These are phyloP conservation scores for Sander lucioperca DNA, from an alignment of 2,113 vertebrate genomes.

Conservation along the genomic window DNA sequence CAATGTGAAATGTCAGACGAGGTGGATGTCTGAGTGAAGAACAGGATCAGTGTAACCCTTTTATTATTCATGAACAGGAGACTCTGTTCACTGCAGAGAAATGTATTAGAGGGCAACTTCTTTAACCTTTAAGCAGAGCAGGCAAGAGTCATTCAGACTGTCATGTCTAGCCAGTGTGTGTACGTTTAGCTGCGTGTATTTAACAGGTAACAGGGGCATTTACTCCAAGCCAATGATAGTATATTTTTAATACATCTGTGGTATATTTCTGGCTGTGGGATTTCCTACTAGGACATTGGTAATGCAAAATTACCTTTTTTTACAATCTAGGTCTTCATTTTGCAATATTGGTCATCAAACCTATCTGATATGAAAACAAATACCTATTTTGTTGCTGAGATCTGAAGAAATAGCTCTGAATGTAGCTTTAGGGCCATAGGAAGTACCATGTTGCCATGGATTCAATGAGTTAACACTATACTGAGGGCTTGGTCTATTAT, in stretches of 20 bases:
- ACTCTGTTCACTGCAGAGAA: conserved; percentile 63
- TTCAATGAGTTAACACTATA: not conserved
- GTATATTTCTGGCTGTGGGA: not conserved
- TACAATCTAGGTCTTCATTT: not conserved
- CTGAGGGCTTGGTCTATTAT: not conserved
- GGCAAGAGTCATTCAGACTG: conserved; percentile 12
- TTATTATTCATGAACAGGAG: conserved; percentile 78
- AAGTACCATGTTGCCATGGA: not conserved
- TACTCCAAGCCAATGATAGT: not conserved
- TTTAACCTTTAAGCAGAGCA: conserved; percentile 47
- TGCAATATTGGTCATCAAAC: not conserved
- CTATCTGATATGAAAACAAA: not conserved
- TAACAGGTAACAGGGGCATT: not conserved
- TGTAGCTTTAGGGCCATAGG: not conserved
- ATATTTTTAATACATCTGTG: too few relatives aligned
- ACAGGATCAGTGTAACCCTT: conserved; percentile 58
- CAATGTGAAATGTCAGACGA: conserved; percentile 58
- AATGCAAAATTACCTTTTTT: not conserved
- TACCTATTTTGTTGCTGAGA: not conserved
- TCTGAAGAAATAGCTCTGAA: not conserved
- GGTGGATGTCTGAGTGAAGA: conserved; percentile 61
- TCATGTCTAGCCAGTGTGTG: not conserved
- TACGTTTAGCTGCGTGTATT: not conserved
- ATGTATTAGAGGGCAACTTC: conserved; percentile 62
- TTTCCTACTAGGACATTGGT: not conserved